phyloP scores from a whole-genome alignment of 2,888 invertebrate species.

The Lamellibrachia columna region DNA sequence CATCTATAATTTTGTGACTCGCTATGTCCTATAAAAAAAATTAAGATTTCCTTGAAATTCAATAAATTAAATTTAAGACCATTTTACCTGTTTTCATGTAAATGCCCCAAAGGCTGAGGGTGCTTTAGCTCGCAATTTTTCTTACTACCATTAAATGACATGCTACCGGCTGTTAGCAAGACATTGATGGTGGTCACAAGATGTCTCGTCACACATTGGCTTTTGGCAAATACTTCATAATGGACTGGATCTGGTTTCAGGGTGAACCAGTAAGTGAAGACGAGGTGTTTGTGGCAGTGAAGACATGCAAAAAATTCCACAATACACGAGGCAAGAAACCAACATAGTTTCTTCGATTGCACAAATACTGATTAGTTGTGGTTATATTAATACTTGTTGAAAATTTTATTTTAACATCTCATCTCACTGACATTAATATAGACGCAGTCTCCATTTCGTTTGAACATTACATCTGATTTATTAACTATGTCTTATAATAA shows the following conservation, averaged over 20 bases:
- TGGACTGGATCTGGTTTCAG: conserved; percentile 65
- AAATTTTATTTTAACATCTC: neutral
- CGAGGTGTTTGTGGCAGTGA: conserved; percentile 84
- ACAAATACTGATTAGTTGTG: neutral
- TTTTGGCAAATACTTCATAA: neutral
- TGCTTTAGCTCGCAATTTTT: no score
- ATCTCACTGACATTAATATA: neutral
- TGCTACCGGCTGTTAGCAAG: no score
- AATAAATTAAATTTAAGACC: no score
- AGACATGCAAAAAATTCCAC: conserved; percentile 89
- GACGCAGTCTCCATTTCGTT: neutral
- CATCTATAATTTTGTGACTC: no score
- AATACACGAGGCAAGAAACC: conserved; percentile 70
- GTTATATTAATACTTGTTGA: neutral
- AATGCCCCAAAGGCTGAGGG: no score
- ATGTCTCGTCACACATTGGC: neutral
- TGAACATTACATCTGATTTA: neutral
- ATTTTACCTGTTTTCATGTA: no score
- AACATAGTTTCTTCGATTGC: neutral
- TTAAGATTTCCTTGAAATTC: no score
- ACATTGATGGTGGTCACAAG: neutral
- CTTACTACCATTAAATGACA: no score
- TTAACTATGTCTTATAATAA: neutral
- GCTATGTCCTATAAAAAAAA: no score
- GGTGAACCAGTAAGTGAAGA: conserved; percentile 71